These are phyloP conservation scores for Monodelphis domestica DNA, from an alignment of 2,797 vertebrate genomes.

Conservation along the genomic window DNA sequence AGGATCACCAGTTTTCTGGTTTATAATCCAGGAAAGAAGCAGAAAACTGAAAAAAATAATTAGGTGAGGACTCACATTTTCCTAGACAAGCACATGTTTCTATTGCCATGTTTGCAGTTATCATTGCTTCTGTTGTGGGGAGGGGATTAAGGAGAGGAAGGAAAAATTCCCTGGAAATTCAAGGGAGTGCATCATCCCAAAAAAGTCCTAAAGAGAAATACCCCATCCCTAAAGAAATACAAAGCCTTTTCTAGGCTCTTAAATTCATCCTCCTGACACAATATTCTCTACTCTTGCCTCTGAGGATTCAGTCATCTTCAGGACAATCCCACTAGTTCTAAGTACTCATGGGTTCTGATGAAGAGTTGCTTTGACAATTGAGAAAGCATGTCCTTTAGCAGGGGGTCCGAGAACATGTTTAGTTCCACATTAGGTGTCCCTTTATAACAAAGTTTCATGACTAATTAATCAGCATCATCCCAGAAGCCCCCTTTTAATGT, in stretches of 20 bases:
- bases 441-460: background rate
- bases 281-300: background rate
- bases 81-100: background rate
- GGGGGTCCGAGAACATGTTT: background rate
- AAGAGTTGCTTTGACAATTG: too few species aligned
- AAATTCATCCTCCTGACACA: background rate
- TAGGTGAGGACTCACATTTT: background rate
- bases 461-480: background rate
- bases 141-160: background rate
- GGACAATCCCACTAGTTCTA: background rate
- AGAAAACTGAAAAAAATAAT: background rate
- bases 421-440: background rate
- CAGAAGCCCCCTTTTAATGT: background rate
- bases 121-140: background rate
- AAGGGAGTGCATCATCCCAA: background rate
- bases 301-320: background rate
- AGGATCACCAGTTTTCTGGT: background rate
- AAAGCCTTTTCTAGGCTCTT: too few species aligned
- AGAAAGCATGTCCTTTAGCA: background rate
- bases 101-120: background rate
- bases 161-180: background rate
- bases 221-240: background rate
- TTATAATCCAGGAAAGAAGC: background rate
- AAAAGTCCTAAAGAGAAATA: background rate
- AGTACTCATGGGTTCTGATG: too few species aligned